Conservation (phyloP, 2,113 vertebrate genomes). For the Carassius carassius region DNA sequence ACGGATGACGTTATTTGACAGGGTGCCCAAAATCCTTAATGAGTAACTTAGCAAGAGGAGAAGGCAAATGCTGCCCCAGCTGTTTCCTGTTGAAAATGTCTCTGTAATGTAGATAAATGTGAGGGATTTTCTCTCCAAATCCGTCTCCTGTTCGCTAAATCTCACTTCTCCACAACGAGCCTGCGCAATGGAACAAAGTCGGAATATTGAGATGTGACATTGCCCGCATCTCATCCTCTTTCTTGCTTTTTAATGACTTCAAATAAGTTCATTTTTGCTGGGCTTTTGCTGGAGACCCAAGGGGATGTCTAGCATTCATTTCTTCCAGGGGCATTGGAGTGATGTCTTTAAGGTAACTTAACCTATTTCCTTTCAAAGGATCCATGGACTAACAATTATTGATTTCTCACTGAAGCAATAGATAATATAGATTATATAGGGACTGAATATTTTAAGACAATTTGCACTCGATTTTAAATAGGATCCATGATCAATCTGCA, state of each 20-base stretch:
- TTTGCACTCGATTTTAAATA: neutral
- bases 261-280: slow-evolving; percentile 95
- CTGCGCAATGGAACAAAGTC: slow-evolving; percentile 99
- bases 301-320: slow-evolving; percentile 93
- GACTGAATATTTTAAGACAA: neutral
- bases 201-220: slow-evolving; percentile 99
- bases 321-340: slow-evolving; percentile 96
- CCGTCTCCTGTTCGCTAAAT: slow-evolving; percentile 99
- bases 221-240: slow-evolving; percentile 92
- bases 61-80: slow-evolving; percentile 97
- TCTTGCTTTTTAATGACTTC: slow-evolving; percentile 95
- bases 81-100: slow-evolving; percentile 99
- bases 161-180: slow-evolving; percentile 98
- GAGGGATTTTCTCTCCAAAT: slow-evolving; percentile 99
- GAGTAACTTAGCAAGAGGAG: slow-evolving; percentile 98
- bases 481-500: neutral
- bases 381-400: slow-evolving; percentile 73
- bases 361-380: slow-evolving; percentile 74
- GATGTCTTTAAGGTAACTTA: slow-evolving; percentile 98
- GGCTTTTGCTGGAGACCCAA: slow-evolving; percentile 93
- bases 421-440: neutral
- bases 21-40: slow-evolving; percentile 98
- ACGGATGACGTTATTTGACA: slow-evolving; percentile 98
- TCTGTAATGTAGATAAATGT: slow-evolving; percentile 99
- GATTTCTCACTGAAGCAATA: slow-evolving; percentile 2